These are phyloP conservation scores for Suricata suricatta DNA, from an alignment of 2,113 vertebrate genomes.

Conservation along the genomic window DNA sequence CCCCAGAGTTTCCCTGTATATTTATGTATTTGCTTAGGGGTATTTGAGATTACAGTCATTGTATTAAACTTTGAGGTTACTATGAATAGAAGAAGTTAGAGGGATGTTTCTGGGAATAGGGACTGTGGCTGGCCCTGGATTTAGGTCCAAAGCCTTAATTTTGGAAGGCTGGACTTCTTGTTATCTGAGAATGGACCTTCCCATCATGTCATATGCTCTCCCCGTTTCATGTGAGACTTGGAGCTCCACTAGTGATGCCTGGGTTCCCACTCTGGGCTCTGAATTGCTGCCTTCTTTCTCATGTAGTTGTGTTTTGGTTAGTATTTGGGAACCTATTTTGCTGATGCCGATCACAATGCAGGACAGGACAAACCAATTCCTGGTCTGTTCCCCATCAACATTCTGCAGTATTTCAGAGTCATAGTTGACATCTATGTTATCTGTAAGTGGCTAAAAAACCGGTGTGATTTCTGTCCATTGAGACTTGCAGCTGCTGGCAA, in stretches of 20 bases:
- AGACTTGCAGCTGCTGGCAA: background rate
- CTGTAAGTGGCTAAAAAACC: background rate
- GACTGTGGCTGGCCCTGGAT: background rate
- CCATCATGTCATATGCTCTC: background rate
- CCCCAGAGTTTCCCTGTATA: background rate
- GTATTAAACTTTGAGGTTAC: background rate
- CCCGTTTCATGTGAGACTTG: background rate
- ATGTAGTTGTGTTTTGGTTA: background rate
- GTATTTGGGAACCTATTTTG: background rate
- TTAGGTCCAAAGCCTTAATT: background rate
- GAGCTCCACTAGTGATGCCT: background rate
- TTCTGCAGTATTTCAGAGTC: background rate
- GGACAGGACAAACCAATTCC: background rate
- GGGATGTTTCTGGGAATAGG: background rate
- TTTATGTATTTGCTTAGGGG: background rate
- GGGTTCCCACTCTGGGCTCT: background rate
- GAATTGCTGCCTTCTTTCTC: background rate
- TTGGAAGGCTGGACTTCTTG: background rate
- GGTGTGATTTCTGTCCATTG: background rate
- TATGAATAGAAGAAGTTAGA: background rate
- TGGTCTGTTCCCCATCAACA: background rate
- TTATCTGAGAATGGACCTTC: background rate
- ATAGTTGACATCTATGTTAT: background rate
- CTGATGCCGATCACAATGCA: background rate
- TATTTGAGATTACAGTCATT: conserved; percentile 19